These are phyloP conservation scores for Peromyscus eremicus DNA, from an alignment of 2,797 vertebrate species.

Conservation along the genomic window DNA sequence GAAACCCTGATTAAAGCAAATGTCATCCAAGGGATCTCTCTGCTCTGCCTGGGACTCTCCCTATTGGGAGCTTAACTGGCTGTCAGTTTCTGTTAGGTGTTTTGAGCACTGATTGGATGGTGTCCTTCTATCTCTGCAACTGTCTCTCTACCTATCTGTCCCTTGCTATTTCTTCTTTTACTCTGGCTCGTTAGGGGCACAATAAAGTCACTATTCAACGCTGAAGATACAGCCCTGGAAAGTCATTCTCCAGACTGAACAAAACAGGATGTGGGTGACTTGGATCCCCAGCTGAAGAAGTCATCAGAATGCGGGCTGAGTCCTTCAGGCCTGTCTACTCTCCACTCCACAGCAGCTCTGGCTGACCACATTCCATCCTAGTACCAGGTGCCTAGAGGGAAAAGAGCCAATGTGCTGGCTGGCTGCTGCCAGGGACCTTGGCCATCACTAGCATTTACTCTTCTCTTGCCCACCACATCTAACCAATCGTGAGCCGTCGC, in stretches of 20 bases:
- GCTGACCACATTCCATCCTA: background rate
- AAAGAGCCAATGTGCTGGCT: fast-evolving
- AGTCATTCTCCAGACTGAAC: background rate
- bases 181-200: background rate
- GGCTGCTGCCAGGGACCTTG: background rate
- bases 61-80: background rate
- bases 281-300: no score
- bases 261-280: background rate
- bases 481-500: background rate
- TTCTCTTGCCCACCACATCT: background rate
- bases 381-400: background rate
- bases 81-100: background rate
- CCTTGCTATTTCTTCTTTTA: background rate
- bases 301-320: fast-evolving
- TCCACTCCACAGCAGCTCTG: background rate
- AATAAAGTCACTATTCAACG: background rate
- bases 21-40: no score
- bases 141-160: background rate
- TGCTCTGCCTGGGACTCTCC: background rate
- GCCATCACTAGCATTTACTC: background rate
- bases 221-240: background rate
- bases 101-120: background rate
- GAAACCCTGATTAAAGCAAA: background rate
- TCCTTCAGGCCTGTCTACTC: background rate
- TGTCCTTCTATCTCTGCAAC: background rate